Evolutionary conservation across 92 coral and sea anemone genomes (phyloP).

Genomic region (Metridium senile): DNA sequence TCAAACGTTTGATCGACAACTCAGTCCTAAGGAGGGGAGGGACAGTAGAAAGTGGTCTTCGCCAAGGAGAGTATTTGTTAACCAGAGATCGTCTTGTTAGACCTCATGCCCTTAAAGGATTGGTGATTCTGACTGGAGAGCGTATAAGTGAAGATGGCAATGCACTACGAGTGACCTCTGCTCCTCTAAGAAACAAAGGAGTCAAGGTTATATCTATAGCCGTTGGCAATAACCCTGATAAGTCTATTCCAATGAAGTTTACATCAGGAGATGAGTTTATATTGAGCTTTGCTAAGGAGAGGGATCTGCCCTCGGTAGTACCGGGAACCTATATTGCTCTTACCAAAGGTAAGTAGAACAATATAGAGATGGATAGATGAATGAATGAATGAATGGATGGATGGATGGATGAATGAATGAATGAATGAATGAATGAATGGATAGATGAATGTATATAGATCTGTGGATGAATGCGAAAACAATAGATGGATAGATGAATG

Average conservation of each 20-base stretch:
- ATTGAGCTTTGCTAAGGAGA: conserved; percentile 49
- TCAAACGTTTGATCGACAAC: conserved; percentile 66
- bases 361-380: no score
- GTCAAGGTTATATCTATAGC: conserved; percentile 78
- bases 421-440: no score
- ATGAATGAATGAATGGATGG: no score
- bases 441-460: no score
- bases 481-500: no score
- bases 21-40: conserved; percentile 60
- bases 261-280: conserved; percentile 76
- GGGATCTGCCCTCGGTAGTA: conserved; percentile 66
- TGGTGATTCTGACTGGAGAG: conserved; percentile 83
- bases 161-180: conserved; percentile 50
- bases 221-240: conserved; percentile 72
- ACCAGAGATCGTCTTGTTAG: conserved; percentile 57
- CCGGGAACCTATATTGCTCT: conserved; percentile 74
- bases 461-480: no score
- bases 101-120: conserved; percentile 66
- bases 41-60: conserved; percentile 60
- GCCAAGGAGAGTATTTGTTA: conserved; percentile 45
- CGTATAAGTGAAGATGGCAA: conserved; percentile 38
- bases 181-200: conserved; percentile 59
- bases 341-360: conserved; percentile 59
- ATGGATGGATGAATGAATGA: neutral
- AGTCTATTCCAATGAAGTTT: conserved; percentile 31